Base-by-base conservation (phyloP, 2,113 vertebrate species). In the Piaya cayana region DNA sequence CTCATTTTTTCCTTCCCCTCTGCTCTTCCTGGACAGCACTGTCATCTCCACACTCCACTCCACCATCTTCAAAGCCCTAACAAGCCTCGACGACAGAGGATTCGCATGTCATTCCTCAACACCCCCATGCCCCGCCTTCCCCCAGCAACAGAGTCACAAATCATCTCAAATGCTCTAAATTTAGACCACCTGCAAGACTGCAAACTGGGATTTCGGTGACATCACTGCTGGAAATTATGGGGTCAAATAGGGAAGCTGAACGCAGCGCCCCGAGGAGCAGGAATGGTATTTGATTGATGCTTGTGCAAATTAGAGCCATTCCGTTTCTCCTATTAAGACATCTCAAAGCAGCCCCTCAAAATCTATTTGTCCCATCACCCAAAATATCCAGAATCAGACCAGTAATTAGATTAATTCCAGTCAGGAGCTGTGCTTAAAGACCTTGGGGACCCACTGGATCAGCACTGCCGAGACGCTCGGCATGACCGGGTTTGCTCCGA, bases 101-200 rank as follows among this genome's bases (percentile, higher is more conserved):
- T 59, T 80, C 77, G 13, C 83, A 68, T 87, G 78, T 87, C 64
- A 74, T 43, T 82, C 85, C 71, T 19, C 2, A 6, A 56, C 85
- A 29, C 47, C 26, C 70, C 58, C 21, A 18, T 4, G 34, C 56
- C 72, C 43, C 16, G 3, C 83, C 52, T 89, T 36, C 82, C 65
- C 95, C 82, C 96, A 78, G 91, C 78, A 95, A 86, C 94, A 80
- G 89, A 93, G 68, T 82, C 70, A 78, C 83, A 93, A 94, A 94
- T 91, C 96, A 91, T 89, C 90, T 96, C 91, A 67, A 97, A 95
- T 7, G 5, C 78, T 77, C 93, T 96, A 96, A 92, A 97, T 97
- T 96, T 97, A 97, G 94, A 52, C 52, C 1, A 0, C 74, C 67
- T 56, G 58, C 4, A 0, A 42, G 50, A 59, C 82, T 69, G 64